Conservation (phyloP, 2,888 invertebrate genomes). For the Eupithecia dodoneata region DNA sequence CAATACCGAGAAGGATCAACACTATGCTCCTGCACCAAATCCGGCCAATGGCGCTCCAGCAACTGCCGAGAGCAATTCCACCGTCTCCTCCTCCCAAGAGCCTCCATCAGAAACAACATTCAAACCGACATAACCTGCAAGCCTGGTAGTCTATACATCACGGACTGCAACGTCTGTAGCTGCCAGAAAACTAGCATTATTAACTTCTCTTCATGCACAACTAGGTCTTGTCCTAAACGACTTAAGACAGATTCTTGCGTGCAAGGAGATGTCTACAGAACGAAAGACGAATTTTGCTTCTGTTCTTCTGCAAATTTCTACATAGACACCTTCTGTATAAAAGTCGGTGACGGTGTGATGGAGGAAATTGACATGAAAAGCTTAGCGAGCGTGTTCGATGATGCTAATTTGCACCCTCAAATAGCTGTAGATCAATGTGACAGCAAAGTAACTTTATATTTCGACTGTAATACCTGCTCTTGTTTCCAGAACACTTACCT, state of each 20-base stretch:
- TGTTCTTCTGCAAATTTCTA: constrained; percentile 61
- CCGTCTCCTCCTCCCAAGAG: constrained; percentile 42
- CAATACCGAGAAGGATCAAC: constrained; percentile 52
- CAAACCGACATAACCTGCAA: constrained; percentile 53
- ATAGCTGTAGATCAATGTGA: constrained; percentile 32
- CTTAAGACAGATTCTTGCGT: constrained; percentile 56
- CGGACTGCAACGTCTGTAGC: constrained; percentile 64
- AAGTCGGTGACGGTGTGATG: constrained; percentile 40
- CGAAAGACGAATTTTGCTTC: constrained; percentile 53
- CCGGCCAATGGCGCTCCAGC: constrained; percentile 58
- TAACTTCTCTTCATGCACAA: constrained; percentile 53
- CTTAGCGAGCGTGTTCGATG: constrained; percentile 45
- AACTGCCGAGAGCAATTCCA: constrained; percentile 54
- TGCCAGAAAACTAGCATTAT: constrained; percentile 48
- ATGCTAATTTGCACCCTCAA: constrained; percentile 40
- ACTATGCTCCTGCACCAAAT: constrained; percentile 56
- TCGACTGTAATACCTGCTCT: constrained; percentile 60
- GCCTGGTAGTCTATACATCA: constrained; percentile 51
- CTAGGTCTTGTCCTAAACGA: constrained; percentile 50
- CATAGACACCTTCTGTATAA: constrained; percentile 58
- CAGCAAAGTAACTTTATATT: constrained; percentile 33
- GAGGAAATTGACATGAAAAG: constrained; percentile 46
- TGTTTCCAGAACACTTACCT: constrained; percentile 46
- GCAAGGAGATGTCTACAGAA: constrained; percentile 56
- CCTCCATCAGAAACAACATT: constrained; percentile 31